phyloP scores from a whole-genome alignment of 2,797 vertebrate species.

The Chromobotia macracanthus region DNA sequence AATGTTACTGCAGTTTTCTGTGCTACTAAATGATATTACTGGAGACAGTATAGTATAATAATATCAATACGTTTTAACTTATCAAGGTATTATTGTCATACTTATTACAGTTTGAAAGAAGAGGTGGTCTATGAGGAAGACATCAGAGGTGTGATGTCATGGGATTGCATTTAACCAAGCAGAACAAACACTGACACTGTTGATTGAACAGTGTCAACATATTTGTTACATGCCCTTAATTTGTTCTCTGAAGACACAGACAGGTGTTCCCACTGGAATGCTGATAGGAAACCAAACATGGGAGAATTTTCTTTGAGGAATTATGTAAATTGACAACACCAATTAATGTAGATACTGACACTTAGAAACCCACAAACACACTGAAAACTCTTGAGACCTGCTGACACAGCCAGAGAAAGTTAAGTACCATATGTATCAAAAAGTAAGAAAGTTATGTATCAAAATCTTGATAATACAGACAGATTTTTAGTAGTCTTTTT shows the following conservation, averaged over 20 bases:
- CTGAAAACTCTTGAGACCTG: slow-evolving; percentile 1
- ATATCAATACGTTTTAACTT: neutral
- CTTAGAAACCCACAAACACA: slow-evolving; percentile 8
- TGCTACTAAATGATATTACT: neutral
- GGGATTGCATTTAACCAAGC: neutral
- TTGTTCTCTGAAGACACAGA: slow-evolving; percentile 21
- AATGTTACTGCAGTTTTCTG: neutral
- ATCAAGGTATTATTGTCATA: neutral
- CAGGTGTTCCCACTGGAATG: neutral
- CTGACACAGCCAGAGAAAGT: neutral
- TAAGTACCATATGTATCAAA: neutral
- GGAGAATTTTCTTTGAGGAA: neutral
- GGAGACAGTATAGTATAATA: neutral
- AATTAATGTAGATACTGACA: neutral
- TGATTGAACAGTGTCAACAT: slow-evolving; percentile 20
- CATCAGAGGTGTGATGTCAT: neutral
- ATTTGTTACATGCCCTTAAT: slow-evolving; percentile 22
- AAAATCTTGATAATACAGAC: too few relatives aligned
- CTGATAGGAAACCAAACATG: slow-evolving; percentile 9
- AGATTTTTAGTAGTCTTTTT: too few relatives aligned
- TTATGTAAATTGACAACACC: slow-evolving; percentile 13
- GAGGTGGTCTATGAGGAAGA: neutral
- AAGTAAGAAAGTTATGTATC: neutral
- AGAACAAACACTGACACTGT: neutral
- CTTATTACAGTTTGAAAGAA: neutral